Evolutionary conservation across 2,797 vertebrate genomes (phyloP).

Genomic region (Chelon auratus): DNA sequence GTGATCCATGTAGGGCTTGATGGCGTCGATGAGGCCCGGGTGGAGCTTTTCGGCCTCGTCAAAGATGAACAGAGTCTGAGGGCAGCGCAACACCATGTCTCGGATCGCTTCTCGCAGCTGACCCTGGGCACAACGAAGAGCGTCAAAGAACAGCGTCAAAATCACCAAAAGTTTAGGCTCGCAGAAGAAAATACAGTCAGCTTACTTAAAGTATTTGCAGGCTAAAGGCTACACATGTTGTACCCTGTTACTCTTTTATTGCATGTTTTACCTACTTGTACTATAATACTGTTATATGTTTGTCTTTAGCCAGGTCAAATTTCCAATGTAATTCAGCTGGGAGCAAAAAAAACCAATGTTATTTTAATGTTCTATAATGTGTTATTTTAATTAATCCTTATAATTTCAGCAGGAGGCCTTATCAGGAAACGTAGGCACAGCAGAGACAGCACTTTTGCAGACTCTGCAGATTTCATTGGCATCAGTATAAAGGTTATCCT

Average conservation of each 20-base stretch:
- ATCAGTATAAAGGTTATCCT: conserved; percentile 33
- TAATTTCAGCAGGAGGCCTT: background rate
- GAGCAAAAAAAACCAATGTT: no score
- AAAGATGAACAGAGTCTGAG: conserved; percentile 93
- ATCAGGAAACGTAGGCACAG: background rate
- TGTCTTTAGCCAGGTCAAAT: no score
- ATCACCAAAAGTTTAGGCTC: background rate
- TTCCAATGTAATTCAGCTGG: no score
- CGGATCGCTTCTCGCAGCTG: conserved; percentile 88
- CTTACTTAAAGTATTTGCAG: no score
- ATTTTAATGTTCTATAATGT: no score
- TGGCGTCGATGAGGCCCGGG: conserved; percentile 89
- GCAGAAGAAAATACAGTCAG: background rate
- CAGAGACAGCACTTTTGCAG: conserved; percentile 9
- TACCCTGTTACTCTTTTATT: no score
- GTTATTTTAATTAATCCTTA: background rate
- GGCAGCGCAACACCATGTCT: conserved; percentile 86
- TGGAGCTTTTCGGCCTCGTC: conserved; percentile 97
- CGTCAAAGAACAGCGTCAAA: background rate
- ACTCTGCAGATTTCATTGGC: background rate
- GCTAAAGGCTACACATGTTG: no score
- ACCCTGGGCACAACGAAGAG: conserved; percentile 77
- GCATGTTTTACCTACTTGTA: no score
- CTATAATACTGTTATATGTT: background rate
- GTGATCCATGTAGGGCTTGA: conserved; percentile 88